Conservation (phyloP, 1,140 invertebrate species). For the Brevipalpus yothersi region DNA sequence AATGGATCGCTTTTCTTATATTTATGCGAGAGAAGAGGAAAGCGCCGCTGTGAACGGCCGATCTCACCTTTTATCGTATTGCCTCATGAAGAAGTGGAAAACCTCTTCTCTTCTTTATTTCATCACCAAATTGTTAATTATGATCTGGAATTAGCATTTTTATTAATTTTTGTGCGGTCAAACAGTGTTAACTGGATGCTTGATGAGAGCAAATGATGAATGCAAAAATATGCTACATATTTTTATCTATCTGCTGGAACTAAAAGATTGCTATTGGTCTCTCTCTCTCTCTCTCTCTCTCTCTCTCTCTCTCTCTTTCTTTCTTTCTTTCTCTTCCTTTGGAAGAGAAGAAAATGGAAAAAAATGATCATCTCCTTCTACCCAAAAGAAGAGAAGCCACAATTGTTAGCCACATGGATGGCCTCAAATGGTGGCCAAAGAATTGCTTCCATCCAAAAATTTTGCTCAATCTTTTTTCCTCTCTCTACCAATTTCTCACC, state of each 20-base stretch:
- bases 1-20: too few relatives aligned
- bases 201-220: neutral
- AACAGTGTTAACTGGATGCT: neutral
- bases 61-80: neutral
- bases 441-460: neutral
- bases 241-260: neutral
- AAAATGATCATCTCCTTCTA: neutral
- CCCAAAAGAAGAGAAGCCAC: neutral
- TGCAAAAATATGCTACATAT: neutral
- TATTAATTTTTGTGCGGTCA: neutral
- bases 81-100: neutral
- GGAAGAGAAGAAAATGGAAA: neutral
- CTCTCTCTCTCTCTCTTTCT: neutral
- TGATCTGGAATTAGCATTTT: too few relatives aligned
- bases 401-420: neutral
- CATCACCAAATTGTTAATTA: neutral
- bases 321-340: neutral
- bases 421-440: neutral
- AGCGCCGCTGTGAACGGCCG: neutral
- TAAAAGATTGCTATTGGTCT: neutral
- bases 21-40: too few relatives aligned
- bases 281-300: neutral
- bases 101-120: neutral
- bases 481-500: neutral
- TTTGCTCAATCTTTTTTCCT: neutral